Evolutionary conservation across 2,888 invertebrate genomes (phyloP), one percentile per base, ranked within the genome.

Genomic region (Lypha dubia): DNA sequence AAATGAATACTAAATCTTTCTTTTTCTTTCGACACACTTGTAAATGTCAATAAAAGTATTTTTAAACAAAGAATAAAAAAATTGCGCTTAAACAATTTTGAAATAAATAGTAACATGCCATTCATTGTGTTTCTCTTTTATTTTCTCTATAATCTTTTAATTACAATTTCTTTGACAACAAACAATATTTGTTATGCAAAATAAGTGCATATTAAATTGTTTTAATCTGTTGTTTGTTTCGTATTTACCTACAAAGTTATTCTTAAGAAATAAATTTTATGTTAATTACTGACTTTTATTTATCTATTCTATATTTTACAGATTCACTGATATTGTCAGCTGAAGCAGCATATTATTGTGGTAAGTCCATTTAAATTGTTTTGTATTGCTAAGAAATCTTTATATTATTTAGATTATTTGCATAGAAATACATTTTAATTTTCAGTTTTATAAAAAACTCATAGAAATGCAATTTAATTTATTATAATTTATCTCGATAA

Each of bases 241-340:
- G 17, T 60, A 24, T 70, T n/a, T 4, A 62, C 56, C 17, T 35
- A n/a, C n/a, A n/a, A n/a, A n/a, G 5, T 46, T 46, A 62, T 68
- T 49, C 17, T 38, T 1, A 53, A 56, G 9, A 65, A 35, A 62
- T n/a, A 46, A 65, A 46, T 65, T 65, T 8, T 22, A 46, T 49
- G n/a, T 79, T 73, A 74, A 81, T 68, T 65, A 80, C 28, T 41
- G 58, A n/a, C 11, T 53, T 65, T 24, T 20, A 46, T 32, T 73
- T 51, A 0, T 17, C 20, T 32, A 71, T 68, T 20, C 68, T 81
- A 6, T 60, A 32, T 35, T 68, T 75, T 81, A 13, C 53, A 81
- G 74, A 68, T 53, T 44, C 68, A 35, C 44, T 80, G 68, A 74
- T 62, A 68, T 17, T 68, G 74, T 62, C 74, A 74, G 22, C 51